Percentiles rank a stretch among this genome's conserved stretches.
These are phyloP conservation scores for Furnarius figulus DNA, from an alignment of 2,113 vertebrate genomes.

Conservation along the genomic window DNA sequence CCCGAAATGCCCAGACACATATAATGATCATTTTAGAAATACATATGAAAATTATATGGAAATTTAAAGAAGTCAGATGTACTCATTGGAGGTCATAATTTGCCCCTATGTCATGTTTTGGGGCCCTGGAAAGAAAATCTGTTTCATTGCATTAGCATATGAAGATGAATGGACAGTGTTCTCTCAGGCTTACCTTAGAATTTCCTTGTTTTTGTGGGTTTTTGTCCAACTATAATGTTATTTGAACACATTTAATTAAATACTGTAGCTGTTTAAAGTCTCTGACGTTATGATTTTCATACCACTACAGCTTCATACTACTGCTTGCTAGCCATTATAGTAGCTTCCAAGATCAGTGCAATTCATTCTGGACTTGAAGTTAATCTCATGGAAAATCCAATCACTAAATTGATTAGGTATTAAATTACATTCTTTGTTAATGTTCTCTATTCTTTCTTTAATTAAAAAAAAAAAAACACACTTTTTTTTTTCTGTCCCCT, in stretches of 20 bases:
- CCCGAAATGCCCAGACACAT: neutral
- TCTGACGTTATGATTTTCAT: conserved; percentile 46
- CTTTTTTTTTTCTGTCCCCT: neutral
- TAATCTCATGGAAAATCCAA: conserved; percentile 69
- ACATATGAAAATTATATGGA: neutral
- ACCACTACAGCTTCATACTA: neutral
- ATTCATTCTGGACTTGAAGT: conserved; percentile 49
- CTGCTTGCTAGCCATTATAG: conserved; percentile 38
- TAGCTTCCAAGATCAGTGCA: conserved; percentile 21
- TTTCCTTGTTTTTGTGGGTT: conserved; percentile 16
- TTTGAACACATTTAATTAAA: conserved; percentile 66
- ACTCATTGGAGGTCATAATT: neutral
- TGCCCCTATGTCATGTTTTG: neutral
- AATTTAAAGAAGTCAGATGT: neutral
- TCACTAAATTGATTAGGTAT: conserved; percentile 69
- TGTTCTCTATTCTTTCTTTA: conserved; percentile 1
- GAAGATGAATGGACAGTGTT: neutral
- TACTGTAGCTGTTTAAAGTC: conserved; percentile 46
- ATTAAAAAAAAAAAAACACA: neutral
- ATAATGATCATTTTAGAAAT: neutral
- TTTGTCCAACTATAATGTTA: conserved; percentile 44
- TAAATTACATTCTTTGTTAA: conserved; percentile 65
- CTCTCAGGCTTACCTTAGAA: conserved; percentile 12
- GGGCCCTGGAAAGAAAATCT: neutral
- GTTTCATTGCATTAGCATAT: neutral